These are phyloP conservation scores for Morone saxatilis DNA, from an alignment of 2,113 vertebrate genomes.

Conservation along the genomic window DNA sequence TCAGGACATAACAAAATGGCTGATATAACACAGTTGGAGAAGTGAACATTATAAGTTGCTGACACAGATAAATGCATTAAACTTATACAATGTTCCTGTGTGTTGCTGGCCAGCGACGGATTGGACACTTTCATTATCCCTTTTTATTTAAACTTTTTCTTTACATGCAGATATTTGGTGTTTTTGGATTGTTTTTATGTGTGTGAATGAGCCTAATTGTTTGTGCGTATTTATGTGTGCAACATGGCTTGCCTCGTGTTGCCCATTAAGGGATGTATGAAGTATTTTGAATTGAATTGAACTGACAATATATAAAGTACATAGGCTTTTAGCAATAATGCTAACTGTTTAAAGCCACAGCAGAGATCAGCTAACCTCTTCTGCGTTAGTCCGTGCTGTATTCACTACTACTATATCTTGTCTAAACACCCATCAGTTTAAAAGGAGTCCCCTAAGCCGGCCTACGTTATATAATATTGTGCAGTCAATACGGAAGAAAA, in stretches of 20 bases:
- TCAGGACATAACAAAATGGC: background rate
- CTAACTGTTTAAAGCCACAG: background rate
- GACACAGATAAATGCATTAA: background rate
- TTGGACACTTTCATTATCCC: background rate
- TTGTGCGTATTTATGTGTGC: background rate
- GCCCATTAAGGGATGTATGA: background rate
- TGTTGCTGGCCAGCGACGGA: background rate
- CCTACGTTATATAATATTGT: background rate
- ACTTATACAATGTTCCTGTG: background rate
- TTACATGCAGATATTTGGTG: background rate
- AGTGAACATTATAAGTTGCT: accelerated
- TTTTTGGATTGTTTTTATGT: background rate
- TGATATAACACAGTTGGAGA: background rate
- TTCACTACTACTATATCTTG: background rate
- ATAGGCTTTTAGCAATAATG: background rate
- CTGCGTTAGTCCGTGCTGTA: background rate
- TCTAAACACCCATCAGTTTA: background rate
- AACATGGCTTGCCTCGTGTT: background rate
- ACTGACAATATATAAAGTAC: background rate
- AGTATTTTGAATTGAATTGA: background rate
- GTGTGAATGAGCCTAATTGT: background rate
- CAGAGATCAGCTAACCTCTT: background rate
- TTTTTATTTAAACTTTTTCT: background rate
- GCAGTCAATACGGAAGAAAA: background rate
- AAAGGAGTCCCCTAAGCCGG: background rate